These are phyloP conservation scores for Drosophila villosipedis DNA, from an alignment of 2,888 invertebrate genomes.

Conservation along the genomic window DNA sequence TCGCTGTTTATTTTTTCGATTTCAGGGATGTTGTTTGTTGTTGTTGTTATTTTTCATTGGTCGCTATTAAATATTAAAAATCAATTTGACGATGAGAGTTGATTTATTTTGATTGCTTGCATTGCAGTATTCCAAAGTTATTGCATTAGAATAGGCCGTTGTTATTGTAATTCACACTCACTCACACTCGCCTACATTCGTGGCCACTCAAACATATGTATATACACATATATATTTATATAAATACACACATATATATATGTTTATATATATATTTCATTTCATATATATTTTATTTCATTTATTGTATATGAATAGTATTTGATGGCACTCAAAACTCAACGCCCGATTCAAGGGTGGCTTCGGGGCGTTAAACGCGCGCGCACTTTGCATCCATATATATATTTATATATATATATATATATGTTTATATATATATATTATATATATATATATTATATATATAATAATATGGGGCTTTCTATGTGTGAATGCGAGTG, in stretches of 20 bases:
- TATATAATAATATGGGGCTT: conserved; percentile 74
- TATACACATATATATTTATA: conserved; percentile 25
- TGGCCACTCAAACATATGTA: conserved; percentile 29
- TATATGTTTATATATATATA: conserved; percentile 13
- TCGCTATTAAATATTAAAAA: conserved; percentile 55
- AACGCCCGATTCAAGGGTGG: conserved; percentile 38
- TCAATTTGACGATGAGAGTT: conserved; percentile 45
- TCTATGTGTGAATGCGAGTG: conserved; percentile 51
- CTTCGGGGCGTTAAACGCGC: conserved; percentile 70
- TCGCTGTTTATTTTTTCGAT: background rate
- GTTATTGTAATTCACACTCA: conserved; percentile 41
- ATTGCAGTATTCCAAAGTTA: conserved; percentile 20
- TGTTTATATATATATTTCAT: conserved; percentile 58
- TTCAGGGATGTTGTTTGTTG: conserved; percentile 12
- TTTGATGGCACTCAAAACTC: conserved; percentile 69
- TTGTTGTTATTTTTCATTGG: conserved; percentile 34
- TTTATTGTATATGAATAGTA: conserved; percentile 75
- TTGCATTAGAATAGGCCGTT: conserved; percentile 38
- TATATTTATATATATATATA: conserved; percentile 40
- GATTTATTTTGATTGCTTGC: conserved; percentile 28
- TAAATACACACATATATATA: conserved; percentile 17
- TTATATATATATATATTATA: conserved; percentile 68
- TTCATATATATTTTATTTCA: conserved; percentile 65
- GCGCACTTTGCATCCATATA: conserved; percentile 66
- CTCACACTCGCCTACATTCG: conserved; percentile 33